Evolutionary conservation across 1,140 invertebrate species (phyloP), one percentile per base, ranked within the genome.

Genomic region (Conus ventricosus): DNA sequence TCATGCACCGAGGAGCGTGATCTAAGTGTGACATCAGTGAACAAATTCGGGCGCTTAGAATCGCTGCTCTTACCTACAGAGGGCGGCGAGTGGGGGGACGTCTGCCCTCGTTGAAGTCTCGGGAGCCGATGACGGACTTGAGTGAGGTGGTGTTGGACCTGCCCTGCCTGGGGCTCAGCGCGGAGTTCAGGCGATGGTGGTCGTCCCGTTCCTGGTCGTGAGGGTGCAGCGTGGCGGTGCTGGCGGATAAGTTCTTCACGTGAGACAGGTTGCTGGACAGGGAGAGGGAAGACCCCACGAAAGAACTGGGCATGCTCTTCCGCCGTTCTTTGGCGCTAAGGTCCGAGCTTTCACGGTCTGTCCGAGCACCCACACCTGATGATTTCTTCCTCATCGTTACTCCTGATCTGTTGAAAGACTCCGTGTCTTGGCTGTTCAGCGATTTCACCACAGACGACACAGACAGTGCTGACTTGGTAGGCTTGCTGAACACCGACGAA

Each of bases 111-210:
- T 71, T 20, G 67, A 71, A 39, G 0, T 87, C 85, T 13, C n/a
- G 39, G 54, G 25, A 25, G 20, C 17, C 55, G 23, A 39, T 25
- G 7, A 84, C 55, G 23, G 82, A 84, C 82, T 25, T 60, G 23
- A 84, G 82, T 7, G 82, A 63, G 67, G 67, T 71, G 67, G 67
- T 71, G 67, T 23, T 71, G 67, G 67, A 71, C 82, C n/a, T 15
- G 10, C 2, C 6, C 23, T 51, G 71, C 63, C 87, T 85, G 39
- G 89, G 87, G 53, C 57, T 85, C 0, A 90, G 87, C 0, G 87
- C 89, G 20, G 89, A 76, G 83, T 88, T 90, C 15, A 88, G 20
- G 23, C n/a, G 83, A 6, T 87, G 60, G 55, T 60, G 20, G 10
- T 63, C 60, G 67, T 71, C 67, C 67, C 23, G 67, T n/a, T 71